Evolutionary conservation across 2,888 invertebrate genomes (phyloP), one percentile per base, ranked within the genome.

Genomic region (Hypercompe scribonia): DNA sequence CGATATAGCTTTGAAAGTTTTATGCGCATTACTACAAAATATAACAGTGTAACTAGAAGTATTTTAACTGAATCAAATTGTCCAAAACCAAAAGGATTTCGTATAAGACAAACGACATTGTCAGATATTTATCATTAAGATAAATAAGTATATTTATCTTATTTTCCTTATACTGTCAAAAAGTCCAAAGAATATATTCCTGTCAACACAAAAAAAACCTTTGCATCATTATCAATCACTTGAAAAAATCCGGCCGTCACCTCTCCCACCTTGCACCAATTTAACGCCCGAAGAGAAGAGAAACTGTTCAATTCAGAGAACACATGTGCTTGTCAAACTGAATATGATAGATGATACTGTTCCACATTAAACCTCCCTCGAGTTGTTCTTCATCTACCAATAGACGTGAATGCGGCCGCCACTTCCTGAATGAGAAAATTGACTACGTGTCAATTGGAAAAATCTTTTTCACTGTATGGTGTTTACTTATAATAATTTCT

Each of bases 291-390:
- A 78, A 74, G 84, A 82, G 80, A 84, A 86, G 87, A 89, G 88
- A 89, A 84, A 83, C 87, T 88, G 90, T 89, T 90, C 90, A 90
- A 91, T 91, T 90, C 89, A 84, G 87, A 88, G 88, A 92, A 91
- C 92, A 93, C 90, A 92, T 93, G 92, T 92, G 92, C 87, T 86
- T 91, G 92, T 92, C 93, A 92, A 88, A 90, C 86, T 88, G 91
- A 92, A 89, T 90, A 93, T 92, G 93, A 93, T 92, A 86, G 89
- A 93, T 93, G 89, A 78, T 80, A 86, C 79, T 72, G 76, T 76
- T 70, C 79, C 73, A 76, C 75, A 65, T 83, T 71, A 71, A 74
- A 73, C 82, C 78, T 75, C 75, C 82, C 80, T 77, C 74, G 76
- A 70, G 31, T 7, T 24, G 15, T 31, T n/a, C 77, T 67, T 36